phyloP scores from a whole-genome alignment of 2,113 vertebrate species.

The Myrmecophaga tridactyla region DNA sequence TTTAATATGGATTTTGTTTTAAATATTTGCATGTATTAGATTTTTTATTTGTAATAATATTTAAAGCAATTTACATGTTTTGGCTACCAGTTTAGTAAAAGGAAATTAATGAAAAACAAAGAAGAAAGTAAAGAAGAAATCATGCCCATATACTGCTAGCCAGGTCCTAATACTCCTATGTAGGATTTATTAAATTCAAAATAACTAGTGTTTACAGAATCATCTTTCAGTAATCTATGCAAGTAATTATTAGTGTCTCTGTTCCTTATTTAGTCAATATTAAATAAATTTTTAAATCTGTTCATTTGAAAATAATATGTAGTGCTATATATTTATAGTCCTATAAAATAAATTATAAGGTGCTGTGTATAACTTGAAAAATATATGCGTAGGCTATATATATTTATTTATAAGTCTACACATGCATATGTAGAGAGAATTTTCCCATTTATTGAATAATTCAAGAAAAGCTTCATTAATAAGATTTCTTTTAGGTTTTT shows the following conservation, averaged over 20 bases:
- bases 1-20: background rate
- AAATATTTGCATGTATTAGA: background rate
- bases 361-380: background rate
- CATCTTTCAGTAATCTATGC: background rate
- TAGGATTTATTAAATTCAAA: background rate
- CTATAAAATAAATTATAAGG: no score
- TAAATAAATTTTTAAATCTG: background rate
- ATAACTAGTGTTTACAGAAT: background rate
- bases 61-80: background rate
- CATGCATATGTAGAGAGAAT: background rate
- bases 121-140: background rate
- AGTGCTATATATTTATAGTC: no score
- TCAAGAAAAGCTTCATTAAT: background rate
- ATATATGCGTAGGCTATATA: background rate
- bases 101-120: background rate
- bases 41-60: background rate
- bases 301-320: background rate
- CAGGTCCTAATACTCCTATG: background rate
- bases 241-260: background rate
- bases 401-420: background rate
- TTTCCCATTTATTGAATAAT: background rate
- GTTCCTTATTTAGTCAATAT: background rate
- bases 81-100: background rate
- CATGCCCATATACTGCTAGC: background rate
- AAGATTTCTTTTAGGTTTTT: background rate